A percentile compares a stretch with the other conserved stretches of the same genome.
Conservation (phyloP, 2,797 vertebrate genomes). For the Falco biarmicus region DNA sequence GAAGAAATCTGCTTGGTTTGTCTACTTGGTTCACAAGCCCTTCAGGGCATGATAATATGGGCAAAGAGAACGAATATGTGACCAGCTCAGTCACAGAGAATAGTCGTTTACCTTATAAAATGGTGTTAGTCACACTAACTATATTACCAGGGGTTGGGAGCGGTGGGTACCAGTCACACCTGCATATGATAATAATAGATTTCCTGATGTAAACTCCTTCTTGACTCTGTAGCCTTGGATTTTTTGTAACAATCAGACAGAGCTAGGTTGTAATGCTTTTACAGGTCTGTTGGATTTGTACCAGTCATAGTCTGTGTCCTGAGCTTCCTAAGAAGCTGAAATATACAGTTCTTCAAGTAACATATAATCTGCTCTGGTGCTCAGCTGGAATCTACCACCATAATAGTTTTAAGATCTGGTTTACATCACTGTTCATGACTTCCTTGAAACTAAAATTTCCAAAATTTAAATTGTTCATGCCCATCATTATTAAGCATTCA, state of each 20-base stretch:
- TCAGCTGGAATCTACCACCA: not conserved
- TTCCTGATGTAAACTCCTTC: not conserved
- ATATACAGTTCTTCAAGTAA: not conserved
- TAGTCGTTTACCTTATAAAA: too few species aligned
- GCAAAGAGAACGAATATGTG: too few species aligned
- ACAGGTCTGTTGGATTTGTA: not conserved
- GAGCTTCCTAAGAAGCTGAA: not conserved
- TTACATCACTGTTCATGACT: not conserved
- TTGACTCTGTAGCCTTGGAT: not conserved
- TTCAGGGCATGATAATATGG: too few species aligned
- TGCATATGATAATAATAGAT: not conserved
- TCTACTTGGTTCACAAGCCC: too few species aligned
- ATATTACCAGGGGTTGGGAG: too few species aligned
- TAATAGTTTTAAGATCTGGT: not conserved
- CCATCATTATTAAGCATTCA: not conserved
- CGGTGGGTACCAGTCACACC: too few species aligned
- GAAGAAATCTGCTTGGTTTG: too few species aligned
- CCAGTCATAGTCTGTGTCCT: not conserved
- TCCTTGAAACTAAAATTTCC: not conserved
- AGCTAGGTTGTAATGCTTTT: not conserved
- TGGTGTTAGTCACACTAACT: too few species aligned
- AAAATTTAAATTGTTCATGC: not conserved
- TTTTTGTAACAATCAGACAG: not conserved
- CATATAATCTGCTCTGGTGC: not conserved
- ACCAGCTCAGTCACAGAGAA: too few species aligned